Conservation (phyloP, 2,888 invertebrate genomes). For the Petrolisthes manimaculis region DNA sequence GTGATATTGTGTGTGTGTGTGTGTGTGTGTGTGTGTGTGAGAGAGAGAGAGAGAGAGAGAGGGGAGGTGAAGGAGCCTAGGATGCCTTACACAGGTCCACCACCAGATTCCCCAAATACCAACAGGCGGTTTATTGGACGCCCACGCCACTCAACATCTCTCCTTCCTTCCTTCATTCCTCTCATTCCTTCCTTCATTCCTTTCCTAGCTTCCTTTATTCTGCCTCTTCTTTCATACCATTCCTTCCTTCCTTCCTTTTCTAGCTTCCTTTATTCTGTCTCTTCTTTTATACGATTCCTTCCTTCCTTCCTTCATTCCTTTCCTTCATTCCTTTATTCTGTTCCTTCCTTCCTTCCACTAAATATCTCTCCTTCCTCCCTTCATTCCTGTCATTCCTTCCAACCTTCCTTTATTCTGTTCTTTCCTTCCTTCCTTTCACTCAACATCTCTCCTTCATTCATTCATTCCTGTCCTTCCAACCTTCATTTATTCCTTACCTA, state of each 20-base stretch:
- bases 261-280: constrained; percentile 7
- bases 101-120: constrained; percentile 46
- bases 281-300: not conserved
- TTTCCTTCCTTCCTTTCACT: not conserved
- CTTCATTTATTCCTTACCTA: not conserved
- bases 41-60: constrained; percentile 23
- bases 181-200: not conserved
- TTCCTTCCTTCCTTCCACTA: not conserved
- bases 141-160: constrained; percentile 43
- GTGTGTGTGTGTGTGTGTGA: constrained; percentile 37
- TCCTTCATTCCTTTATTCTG: not conserved
- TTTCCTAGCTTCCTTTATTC: not conserved
- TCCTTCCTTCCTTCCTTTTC: not conserved
- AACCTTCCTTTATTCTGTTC: not conserved
- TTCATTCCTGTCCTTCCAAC: not conserved
- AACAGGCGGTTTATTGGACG: constrained; percentile 57
- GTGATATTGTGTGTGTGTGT: constrained; percentile 23
- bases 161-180: constrained; percentile 24
- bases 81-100: constrained; percentile 28
- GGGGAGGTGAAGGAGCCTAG: not conserved
- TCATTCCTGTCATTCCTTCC: not conserved
- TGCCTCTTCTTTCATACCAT: not conserved
- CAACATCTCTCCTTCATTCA: not conserved
- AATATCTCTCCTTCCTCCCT: not conserved
- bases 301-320: not conserved